These are phyloP conservation scores for Tragulus kanchil DNA, from an alignment of 2,113 vertebrate species.

Conservation along the genomic window DNA sequence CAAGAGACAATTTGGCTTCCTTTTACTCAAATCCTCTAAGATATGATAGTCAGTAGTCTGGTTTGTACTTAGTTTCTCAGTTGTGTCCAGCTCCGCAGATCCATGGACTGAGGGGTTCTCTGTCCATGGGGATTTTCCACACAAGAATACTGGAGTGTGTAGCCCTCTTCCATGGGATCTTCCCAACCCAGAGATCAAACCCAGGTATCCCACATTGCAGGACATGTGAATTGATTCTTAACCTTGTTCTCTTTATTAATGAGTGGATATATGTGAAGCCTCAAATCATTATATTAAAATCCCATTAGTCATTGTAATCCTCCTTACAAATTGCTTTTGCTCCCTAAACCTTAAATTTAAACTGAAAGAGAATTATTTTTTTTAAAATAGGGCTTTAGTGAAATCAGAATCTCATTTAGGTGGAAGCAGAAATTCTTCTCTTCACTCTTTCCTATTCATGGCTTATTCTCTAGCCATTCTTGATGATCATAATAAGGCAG, in stretches of 20 bases:
- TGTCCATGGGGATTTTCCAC: no score
- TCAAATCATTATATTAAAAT: conserved; percentile 59
- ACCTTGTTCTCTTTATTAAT: no score
- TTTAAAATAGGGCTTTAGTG: not conserved
- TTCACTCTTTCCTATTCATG: not conserved
- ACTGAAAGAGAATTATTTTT: conserved; percentile 13
- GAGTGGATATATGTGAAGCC: not conserved
- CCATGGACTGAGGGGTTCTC: no score
- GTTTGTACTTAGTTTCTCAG: no score
- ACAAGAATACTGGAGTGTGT: no score
- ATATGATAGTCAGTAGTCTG: not conserved
- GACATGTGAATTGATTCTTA: no score
- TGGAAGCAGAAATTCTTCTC: conserved; percentile 1
- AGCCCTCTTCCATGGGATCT: no score
- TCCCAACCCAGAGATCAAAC: no score
- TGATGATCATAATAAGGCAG: not conserved
- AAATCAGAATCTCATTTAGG: conserved; percentile 48
- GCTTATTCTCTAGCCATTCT: not conserved
- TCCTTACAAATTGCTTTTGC: conserved; percentile 62
- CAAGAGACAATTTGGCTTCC: not conserved
- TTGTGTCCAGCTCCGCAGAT: no score
- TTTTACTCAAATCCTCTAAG: not conserved
- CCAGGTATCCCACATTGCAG: no score
- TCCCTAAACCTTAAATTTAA: conserved; percentile 55
- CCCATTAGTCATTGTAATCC: conserved; percentile 62